These are phyloP conservation scores for Drosophila sordidula DNA, from an alignment of 2,888 invertebrate species.

Conservation along the genomic window DNA sequence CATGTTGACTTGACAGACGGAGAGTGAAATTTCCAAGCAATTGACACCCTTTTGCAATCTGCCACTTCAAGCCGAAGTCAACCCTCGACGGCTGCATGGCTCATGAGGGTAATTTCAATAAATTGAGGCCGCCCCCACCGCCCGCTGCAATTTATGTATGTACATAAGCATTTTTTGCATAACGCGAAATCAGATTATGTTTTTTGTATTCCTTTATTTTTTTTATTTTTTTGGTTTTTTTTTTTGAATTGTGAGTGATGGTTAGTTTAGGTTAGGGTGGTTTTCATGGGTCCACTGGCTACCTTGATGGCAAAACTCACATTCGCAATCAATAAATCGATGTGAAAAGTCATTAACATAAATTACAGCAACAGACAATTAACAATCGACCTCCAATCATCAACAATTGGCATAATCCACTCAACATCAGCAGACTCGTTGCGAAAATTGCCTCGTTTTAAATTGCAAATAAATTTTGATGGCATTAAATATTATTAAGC, in stretches of 20 bases:
- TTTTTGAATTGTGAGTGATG: constrained; percentile 33
- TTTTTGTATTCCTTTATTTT: constrained; percentile 17
- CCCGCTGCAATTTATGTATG: constrained; percentile 8
- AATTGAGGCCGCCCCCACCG: constrained; percentile 47
- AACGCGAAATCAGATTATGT: constrained; percentile 68
- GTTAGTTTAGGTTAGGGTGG: constrained; percentile 33
- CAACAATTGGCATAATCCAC: constrained; percentile 79
- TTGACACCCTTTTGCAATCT: constrained; percentile 76
- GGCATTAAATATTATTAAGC: constrained; percentile 76
- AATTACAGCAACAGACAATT: constrained; percentile 73
- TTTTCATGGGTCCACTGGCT: constrained; percentile 3
- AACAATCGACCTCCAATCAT: constrained; percentile 75
- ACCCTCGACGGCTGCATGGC: constrained; percentile 49
- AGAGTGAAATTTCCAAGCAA: constrained; percentile 64
- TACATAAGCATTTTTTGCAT: constrained; percentile 62
- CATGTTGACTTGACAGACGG: constrained; percentile 82
- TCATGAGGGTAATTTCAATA: constrained; percentile 79
- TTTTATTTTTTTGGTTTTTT: constrained; percentile 10
- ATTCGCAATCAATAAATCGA: constrained; percentile 71
- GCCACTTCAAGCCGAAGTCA: constrained; percentile 57
- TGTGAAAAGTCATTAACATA: constrained; percentile 74
- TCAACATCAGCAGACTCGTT: constrained; percentile 45
- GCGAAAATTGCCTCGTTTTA: constrained; percentile 72
- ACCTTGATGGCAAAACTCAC: not conserved
- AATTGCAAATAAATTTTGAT: constrained; percentile 78